These are phyloP conservation scores for Alentia gelatinosa DNA, from an alignment of 2,888 invertebrate genomes.

Conservation along the genomic window DNA sequence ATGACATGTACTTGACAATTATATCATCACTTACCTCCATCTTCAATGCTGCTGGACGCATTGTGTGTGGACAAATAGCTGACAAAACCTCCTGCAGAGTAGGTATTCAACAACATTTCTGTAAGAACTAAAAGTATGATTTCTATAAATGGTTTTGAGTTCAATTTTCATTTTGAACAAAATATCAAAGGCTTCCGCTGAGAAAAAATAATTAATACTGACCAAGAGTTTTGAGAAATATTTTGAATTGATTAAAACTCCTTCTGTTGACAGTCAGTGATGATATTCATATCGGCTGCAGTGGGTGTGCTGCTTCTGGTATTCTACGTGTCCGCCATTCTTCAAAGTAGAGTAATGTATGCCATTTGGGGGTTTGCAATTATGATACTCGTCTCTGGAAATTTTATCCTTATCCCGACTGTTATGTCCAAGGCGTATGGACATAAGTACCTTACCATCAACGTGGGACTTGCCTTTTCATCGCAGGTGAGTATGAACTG, in stretches of 20 bases:
- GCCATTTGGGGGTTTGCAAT: conserved; percentile 77
- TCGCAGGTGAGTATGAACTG: too few relatives aligned
- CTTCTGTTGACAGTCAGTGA: too few relatives aligned
- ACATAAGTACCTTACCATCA: conserved; percentile 73
- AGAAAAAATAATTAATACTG: too few relatives aligned
- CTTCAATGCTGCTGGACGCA: conserved; percentile 81
- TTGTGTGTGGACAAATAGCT: conserved; percentile 81
- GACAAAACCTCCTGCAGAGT: conserved; percentile 81
- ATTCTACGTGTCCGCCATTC: conserved; percentile 67
- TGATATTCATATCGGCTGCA: neutral
- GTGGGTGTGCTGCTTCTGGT: conserved; percentile 66
- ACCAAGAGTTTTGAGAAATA: too few relatives aligned
- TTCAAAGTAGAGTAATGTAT: conserved; percentile 72
- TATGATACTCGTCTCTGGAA: conserved; percentile 77
- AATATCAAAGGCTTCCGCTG: too few relatives aligned
- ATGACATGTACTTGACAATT: conserved; percentile 82
- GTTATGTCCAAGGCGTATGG: conserved; percentile 78
- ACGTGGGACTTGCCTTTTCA: conserved; percentile 77
- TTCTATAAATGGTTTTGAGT: too few relatives aligned
- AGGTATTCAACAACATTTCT: too few relatives aligned
- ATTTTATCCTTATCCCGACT: conserved; percentile 79
- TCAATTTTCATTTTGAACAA: too few relatives aligned
- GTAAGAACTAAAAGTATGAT: too few relatives aligned
- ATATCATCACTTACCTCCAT: conserved; percentile 81
- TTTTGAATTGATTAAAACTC: too few relatives aligned